Conservation (phyloP, 2,797 vertebrate genomes). For the Clarias pachynema region DNA sequence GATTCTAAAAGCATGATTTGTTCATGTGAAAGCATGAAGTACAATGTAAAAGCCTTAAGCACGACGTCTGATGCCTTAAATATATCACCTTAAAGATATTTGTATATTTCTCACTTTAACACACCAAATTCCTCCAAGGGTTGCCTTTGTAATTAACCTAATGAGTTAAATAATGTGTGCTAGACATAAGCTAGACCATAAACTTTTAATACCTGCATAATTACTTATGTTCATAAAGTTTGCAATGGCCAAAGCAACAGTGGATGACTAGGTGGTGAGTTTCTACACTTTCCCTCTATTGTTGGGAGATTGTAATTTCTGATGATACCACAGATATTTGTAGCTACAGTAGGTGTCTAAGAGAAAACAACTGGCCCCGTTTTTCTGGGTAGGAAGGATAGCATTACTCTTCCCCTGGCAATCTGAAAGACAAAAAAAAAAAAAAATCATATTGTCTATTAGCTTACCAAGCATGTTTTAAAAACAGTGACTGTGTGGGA, state of each 20-base stretch:
- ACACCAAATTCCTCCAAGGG: neutral
- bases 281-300: neutral
- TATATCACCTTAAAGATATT: neutral
- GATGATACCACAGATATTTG: neutral
- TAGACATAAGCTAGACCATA: neutral
- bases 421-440: neutral
- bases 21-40: neutral
- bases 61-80: neutral
- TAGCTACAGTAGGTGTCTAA: neutral
- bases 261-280: neutral
- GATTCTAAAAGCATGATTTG: neutral
- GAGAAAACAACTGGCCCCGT: neutral
- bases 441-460: neutral
- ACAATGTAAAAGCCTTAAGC: neutral
- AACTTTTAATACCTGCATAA: neutral
- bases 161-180: neutral
- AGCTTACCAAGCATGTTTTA: neutral
- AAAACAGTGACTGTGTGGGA: neutral
- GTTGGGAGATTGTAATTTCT: neutral
- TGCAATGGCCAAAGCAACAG: neutral
- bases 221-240: neutral
- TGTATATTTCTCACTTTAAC: neutral
- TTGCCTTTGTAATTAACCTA: neutral
- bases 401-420: neutral
- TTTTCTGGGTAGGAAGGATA: neutral